Base-by-base conservation (phyloP, 2,113 vertebrate species). In the Pteropus alecto region DNA sequence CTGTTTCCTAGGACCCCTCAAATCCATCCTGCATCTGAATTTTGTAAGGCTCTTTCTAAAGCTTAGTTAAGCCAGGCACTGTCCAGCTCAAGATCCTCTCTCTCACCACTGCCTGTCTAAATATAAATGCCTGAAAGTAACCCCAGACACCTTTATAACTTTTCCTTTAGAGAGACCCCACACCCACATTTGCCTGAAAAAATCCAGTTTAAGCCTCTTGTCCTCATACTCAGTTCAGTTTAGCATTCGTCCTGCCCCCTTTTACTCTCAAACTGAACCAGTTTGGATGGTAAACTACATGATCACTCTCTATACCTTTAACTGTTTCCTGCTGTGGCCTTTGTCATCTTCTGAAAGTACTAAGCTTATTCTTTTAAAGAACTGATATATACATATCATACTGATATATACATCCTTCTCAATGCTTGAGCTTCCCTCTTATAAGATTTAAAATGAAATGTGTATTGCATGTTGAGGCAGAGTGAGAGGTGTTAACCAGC, bases 391-490 rank as follows among this genome's bases (percentile, higher is more conserved):
- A 38, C 38, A 38, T 38, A 38, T 38, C 38, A 38, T 38, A 79
- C 6, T 41, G 46, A 58, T 41, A 7, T 6, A 9, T 7, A 3
- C 1, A 33, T 41, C 65, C 6, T 92, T 56, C 43, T 88, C 24
- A 86, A 28, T 68, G 30, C 12, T 68, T 78, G 51, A 85, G 7
- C 30, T 86, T 88, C 65, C 6, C 7, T 92, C 22, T 78, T 73
- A 2, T 30, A 73, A 87, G 19, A 76, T 26, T 65, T 83, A 67
- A 96, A 84, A 81, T 41, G 38, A 86, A 95, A 30, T 56, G 15
- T 22, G 6, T 54, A 43, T 73, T 67, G 9, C 68, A 28, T 19
- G 6, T 65, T 56, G 68, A 8, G 26, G 61, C 2, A 48, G 92
- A 63, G 0, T 18, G 8, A 38, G 15, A n/a, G 35, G 12, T 18